A percentile compares a stretch with the other conserved stretches of the same genome.
Conservation (phyloP, 2,797 vertebrate species). For the Galagoides demidoff region DNA sequence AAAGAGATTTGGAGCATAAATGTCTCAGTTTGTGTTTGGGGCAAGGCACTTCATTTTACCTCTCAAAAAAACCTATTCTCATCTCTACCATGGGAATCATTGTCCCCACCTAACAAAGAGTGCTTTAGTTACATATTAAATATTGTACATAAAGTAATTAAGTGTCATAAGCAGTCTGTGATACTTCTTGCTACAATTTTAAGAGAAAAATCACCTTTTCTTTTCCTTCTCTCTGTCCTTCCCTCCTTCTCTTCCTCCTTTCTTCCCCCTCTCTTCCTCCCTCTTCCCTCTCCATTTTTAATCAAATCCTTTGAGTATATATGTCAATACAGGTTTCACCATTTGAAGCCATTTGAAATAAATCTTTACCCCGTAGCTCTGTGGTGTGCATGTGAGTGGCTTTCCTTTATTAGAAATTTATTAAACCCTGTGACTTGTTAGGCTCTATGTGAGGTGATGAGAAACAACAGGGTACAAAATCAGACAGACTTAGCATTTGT, state of each 20-base stretch:
- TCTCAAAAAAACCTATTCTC: background rate
- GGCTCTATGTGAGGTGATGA: background rate
- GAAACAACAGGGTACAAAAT: background rate
- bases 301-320: background rate
- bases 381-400: background rate
- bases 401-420: constrained; percentile 12
- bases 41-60: background rate
- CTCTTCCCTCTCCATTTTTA: background rate
- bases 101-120: background rate
- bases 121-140: background rate
- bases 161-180: background rate
- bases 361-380: background rate
- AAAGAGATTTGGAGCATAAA: background rate
- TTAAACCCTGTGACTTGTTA: background rate
- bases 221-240: background rate
- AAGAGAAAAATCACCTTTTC: background rate
- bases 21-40: background rate
- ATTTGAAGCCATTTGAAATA: background rate
- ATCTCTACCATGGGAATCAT: background rate
- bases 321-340: background rate
- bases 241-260: background rate
- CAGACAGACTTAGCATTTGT: background rate
- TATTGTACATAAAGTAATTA: background rate
- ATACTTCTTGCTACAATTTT: background rate
- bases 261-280: rapidly evolving